Percentiles rank a stretch among this genome's conserved stretches.
phyloP scores from a whole-genome alignment of 2,113 vertebrate genomes.

The Triplophysa rosa region DNA sequence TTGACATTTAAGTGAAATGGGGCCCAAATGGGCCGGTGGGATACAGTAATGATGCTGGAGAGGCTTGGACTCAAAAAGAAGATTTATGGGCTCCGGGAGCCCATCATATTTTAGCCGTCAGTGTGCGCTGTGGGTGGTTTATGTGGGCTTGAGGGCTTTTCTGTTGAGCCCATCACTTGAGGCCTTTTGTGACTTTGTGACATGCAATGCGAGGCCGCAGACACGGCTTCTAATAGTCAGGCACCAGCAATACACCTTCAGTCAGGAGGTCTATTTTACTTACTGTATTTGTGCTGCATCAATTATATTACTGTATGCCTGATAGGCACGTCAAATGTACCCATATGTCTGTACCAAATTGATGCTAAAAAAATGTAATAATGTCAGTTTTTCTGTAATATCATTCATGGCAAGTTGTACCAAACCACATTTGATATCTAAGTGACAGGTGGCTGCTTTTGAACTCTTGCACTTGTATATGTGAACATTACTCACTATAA shows the following conservation, averaged over 20 bases:
- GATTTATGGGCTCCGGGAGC: conserved; percentile 75
- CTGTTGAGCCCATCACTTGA: conserved; percentile 69
- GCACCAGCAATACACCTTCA: conserved; percentile 27
- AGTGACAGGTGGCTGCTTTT: too few species aligned
- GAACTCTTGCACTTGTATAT: too few species aligned
- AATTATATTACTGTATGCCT: neutral
- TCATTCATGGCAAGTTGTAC: too few species aligned
- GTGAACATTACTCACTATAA: too few species aligned
- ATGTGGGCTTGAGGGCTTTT: conserved; percentile 75
- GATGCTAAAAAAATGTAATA: too few species aligned
- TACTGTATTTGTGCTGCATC: conserved; percentile 13
- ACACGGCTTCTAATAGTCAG: conserved; percentile 56
- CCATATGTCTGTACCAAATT: too few species aligned
- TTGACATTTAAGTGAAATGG: conserved; percentile 81
- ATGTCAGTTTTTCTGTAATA: too few species aligned
- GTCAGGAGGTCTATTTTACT: conserved; percentile 5
- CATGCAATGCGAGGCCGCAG: conserved; percentile 55
- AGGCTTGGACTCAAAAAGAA: conserved; percentile 73
- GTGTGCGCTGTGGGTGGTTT: conserved; percentile 74
- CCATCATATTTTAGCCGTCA: conserved; percentile 77
- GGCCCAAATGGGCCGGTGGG: conserved; percentile 73
- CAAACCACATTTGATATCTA: too few species aligned
- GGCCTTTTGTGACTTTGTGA: conserved; percentile 68
- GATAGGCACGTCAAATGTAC: neutral
- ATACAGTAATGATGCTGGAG: conserved; percentile 73